Evolutionary conservation across 2,113 vertebrate species (phyloP), one percentile per base, ranked within the genome.

Genomic region (Clinocottus analis): DNA sequence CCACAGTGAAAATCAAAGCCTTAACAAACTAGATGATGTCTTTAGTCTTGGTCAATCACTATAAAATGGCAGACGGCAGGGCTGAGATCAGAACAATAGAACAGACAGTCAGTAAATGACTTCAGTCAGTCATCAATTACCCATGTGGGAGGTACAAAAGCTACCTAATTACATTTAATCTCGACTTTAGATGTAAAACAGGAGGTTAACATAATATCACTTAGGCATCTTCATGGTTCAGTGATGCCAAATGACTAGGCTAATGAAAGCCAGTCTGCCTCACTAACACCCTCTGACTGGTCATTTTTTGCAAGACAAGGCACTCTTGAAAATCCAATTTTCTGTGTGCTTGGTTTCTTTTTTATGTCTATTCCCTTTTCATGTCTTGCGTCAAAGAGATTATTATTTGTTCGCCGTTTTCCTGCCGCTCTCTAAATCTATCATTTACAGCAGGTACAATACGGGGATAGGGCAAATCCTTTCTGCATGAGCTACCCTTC

Each of bases 171-270:
- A 93, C 93, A 89, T 93, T 93, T 93, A 92, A 94, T 94, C 91
- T 91, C 78, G 35, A 82, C 79, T 92, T 81, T 82, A 88, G 91
- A 94, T 94, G 93, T 93, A 93, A 93, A 95, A 94, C 94, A 94
- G 93, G 89, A 93, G 93, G 93, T 94, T 95, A 95, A 94, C 93
- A 95, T 94, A 94, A 94, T 94, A 94, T 94, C 93, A 94, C 90
- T 92, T 93, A 94, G 91, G 91, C 90, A 94, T 95, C 94, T 94
- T 92, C 91, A 95, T 65, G 91, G 93, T 94, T 93, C 93, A 93
- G 84, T 85, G 90, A 88, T 75, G 89, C 89, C 89, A 94, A 95
- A 94, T 94, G 91, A 94, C 88, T 84, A 80, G 72, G 83, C 91
- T 94, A 95, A 95, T 95, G 94, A 93, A 94, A 94, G 91, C 79